These are phyloP conservation scores for Urocolius indicus DNA, from an alignment of 2,113 vertebrate genomes.

Conservation along the genomic window DNA sequence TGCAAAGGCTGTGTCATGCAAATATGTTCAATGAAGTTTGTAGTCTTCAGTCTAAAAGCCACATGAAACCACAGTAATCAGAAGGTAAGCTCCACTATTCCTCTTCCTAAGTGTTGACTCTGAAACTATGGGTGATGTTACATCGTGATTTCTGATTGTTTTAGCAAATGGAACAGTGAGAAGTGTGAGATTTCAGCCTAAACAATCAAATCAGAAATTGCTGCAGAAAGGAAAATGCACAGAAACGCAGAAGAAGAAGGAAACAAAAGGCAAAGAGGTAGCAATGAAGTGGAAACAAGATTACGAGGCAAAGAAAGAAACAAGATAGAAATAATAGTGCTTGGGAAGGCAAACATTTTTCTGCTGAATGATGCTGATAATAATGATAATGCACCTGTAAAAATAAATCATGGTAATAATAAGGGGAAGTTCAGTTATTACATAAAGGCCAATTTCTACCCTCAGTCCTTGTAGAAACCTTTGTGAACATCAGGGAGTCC, in stretches of 20 bases:
- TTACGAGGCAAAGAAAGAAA: background rate
- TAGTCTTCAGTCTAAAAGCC: background rate
- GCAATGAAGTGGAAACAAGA: background rate
- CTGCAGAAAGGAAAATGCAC: background rate
- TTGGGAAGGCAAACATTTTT: conserved; percentile 35
- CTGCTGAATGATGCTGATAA: conserved; percentile 25
- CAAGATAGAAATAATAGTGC: background rate
- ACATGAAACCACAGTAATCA: background rate
- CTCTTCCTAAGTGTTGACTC: background rate
- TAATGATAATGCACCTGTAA: conserved; percentile 29
- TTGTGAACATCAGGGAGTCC: conserved; percentile 1
- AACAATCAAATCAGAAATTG: background rate
- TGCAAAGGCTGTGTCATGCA: background rate
- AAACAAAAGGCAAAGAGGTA: background rate
- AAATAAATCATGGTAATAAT: conserved; percentile 40
- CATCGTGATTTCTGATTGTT: background rate
- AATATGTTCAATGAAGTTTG: background rate
- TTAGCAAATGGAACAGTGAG: background rate
- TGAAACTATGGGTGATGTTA: background rate
- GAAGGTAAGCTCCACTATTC: background rate
- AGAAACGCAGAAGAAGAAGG: background rate
- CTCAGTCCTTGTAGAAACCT: background rate
- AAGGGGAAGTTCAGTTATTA: conserved; percentile 11
- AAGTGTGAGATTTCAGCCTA: background rate
- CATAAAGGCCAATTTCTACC: conserved; percentile 10